Evolutionary conservation across 1,140 invertebrate species (phyloP).

Genomic region (Andricus grossulariae): DNA sequence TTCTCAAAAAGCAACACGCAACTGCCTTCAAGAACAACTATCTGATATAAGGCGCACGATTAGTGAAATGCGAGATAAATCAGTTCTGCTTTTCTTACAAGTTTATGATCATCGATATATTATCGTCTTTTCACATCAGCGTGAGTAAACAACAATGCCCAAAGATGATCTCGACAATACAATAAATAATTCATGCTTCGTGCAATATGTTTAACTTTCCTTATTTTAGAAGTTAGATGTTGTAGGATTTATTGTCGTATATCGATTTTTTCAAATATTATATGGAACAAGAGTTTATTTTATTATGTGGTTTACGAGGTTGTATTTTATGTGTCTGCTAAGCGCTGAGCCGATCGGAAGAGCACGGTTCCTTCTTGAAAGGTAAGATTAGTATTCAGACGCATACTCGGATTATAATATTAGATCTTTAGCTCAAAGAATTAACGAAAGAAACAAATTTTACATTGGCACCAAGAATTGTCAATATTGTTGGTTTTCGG

Average conservation of each 20-base stretch:
- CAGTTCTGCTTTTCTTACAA: not conserved
- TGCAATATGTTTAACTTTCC: not conserved
- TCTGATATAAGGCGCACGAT: not conserved
- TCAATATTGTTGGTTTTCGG: too few relatives aligned
- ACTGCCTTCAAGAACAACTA: not conserved
- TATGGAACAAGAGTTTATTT: not conserved
- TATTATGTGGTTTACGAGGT: not conserved
- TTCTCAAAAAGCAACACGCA: not conserved
- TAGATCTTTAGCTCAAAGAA: too few relatives aligned
- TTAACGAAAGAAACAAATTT: too few relatives aligned
- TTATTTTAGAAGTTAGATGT: not conserved
- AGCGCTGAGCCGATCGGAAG: not conserved
- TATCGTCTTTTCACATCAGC: not conserved
- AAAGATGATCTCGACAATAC: not conserved
- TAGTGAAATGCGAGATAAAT: not conserved
- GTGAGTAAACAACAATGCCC: too few relatives aligned
- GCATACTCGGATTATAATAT: not conserved
- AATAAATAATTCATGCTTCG: constrained; percentile 8
- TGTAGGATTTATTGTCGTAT: not conserved
- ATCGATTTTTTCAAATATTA: not conserved
- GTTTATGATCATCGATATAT: not conserved
- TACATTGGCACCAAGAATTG: too few relatives aligned
- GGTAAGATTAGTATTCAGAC: constrained; percentile 8
- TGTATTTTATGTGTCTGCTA: constrained; percentile 15
- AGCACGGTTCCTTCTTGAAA: not conserved